Conservation (phyloP, 2,797 vertebrate genomes). For the Enteromius unitaeniatus region DNA sequence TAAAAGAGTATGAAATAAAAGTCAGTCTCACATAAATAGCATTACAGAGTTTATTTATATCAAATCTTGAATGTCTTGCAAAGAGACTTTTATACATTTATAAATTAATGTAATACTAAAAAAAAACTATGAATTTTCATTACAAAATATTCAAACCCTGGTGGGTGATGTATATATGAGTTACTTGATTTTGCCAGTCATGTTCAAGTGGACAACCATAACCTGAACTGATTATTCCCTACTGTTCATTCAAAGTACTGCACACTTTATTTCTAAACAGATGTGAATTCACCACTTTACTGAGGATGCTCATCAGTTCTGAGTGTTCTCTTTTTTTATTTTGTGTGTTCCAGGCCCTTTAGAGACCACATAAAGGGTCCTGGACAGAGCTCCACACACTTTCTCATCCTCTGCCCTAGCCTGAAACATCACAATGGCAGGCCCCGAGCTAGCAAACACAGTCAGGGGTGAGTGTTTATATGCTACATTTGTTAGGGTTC, state of each 20-base stretch:
- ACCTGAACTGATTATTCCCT: not conserved
- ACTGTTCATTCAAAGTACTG: not conserved
- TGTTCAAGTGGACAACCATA: not conserved
- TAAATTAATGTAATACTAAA: too few species aligned
- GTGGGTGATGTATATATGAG: not conserved
- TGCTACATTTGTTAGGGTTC: conserved; percentile 30
- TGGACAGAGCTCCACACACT: conserved; percentile 64
- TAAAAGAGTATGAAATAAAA: not conserved
- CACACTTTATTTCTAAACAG: not conserved
- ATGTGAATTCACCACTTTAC: not conserved
- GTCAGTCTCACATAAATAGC: not conserved
- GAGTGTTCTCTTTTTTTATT: conserved; percentile 1
- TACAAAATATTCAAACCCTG: not conserved
- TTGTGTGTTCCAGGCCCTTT: conserved; percentile 25
- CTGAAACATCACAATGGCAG: conserved; percentile 48
- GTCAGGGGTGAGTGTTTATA: conserved; percentile 36
- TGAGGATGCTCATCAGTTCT: not conserved
- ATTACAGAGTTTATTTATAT: not conserved
- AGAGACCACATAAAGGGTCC: conserved; percentile 64
- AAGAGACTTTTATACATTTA: not conserved
- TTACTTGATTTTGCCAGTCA: not conserved
- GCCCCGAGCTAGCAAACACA: conserved; percentile 22
- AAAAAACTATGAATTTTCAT: not conserved
- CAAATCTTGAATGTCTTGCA: not conserved
- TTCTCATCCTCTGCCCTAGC: conserved; percentile 52